Base-by-base conservation (phyloP, 2,888 invertebrate genomes). In the Tetragonisca angustula region DNA sequence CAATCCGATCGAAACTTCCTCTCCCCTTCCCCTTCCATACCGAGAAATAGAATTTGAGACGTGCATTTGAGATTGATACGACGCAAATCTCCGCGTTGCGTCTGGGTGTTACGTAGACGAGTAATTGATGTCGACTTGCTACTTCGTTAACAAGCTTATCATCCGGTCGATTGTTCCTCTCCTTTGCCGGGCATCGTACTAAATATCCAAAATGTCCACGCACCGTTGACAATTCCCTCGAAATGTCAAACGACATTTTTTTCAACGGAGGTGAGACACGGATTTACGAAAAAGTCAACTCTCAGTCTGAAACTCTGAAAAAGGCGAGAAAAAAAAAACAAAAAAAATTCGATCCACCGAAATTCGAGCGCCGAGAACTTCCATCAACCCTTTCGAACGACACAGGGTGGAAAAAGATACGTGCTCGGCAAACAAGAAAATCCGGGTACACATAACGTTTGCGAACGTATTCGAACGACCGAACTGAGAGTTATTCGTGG, bases 381-480 rank as follows among this genome's bases (percentile, higher is more conserved):
- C 36, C 32, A n/a, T 54, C 54, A 36, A 19, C 32, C 24, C 27
- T 5, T 19, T 61, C 54, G 70, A 21, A 13, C n/a, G 50, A 43
- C n/a, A 13, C 17, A 19, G 17, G 17, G 52, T 64, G 52, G 43
- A n/a, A 62, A 36, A 36, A 36, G 32, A 32, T 54, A 72, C 77
- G 77, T 73, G 77, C 54, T 17, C 56, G 9, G 78, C 56, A 79
- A 79, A 79, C 62, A 76, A 69, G 76, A 69, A 74, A 59, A 27
- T 9, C 36, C 50, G 32, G 32, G 36, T 19, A 52, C 13, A 4
- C 27, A 27, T 27, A 27, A 27, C 21, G 61, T 62, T 27, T 19
- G 59, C 61, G 49, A 36, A 36, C 9, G 36, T 9, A 9, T 9
- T 36, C 36, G 24, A 9, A n/a, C 11, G 32, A 15, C 9, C 11